phyloP scores from a whole-genome alignment of 1,140 invertebrate genomes.

The Lucilia sericata region DNA sequence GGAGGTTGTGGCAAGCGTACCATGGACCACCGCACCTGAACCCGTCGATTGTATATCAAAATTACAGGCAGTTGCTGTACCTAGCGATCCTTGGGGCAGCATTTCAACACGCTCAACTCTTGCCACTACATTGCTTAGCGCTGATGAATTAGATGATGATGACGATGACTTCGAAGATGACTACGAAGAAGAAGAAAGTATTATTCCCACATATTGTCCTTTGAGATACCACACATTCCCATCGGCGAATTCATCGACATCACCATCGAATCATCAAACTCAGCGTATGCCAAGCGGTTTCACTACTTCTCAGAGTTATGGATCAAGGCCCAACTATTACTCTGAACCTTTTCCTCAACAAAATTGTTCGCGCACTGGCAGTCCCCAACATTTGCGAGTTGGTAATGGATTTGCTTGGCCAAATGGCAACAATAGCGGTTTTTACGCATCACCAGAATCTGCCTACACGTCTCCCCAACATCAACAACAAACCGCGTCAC shows the following conservation, averaged over 20 bases:
- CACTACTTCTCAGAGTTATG: constrained; percentile 55
- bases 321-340: constrained; percentile 64
- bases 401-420: constrained; percentile 59
- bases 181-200: constrained; percentile 69
- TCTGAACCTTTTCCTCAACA: constrained; percentile 67
- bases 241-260: constrained; percentile 50
- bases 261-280: constrained; percentile 49
- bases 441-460: constrained; percentile 44
- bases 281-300: constrained; percentile 52
- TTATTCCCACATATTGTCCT: constrained; percentile 66
- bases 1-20: constrained; percentile 64
- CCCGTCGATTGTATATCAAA: constrained; percentile 67
- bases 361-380: constrained; percentile 66
- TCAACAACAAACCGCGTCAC: constrained; percentile 52
- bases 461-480: constrained; percentile 28
- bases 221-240: constrained; percentile 63
- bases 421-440: constrained; percentile 30
- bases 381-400: constrained; percentile 59
- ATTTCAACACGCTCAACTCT: constrained; percentile 68
- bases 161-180: constrained; percentile 73
- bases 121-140: constrained; percentile 69
- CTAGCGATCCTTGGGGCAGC: constrained; percentile 69
- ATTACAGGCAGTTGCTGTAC: constrained; percentile 70
- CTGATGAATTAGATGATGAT: constrained; percentile 69
- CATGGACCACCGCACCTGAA: constrained; percentile 57